phyloP scores from a whole-genome alignment of 2,113 vertebrate genomes.

The Illadopsis cleaveri region DNA sequence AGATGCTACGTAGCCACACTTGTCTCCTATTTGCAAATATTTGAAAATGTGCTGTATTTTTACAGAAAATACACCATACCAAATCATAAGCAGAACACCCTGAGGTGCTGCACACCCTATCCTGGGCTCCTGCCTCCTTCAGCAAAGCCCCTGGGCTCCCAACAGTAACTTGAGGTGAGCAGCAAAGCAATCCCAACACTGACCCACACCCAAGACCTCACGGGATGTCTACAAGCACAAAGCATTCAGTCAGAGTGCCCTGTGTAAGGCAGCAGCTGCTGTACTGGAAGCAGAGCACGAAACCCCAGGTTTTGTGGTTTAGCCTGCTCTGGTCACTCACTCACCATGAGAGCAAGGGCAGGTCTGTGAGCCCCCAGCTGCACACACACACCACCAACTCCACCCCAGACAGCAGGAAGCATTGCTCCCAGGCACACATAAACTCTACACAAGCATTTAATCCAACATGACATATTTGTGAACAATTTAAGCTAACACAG shows the following conservation, averaged over 20 bases:
- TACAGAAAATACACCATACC: accelerated
- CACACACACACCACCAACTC: background rate
- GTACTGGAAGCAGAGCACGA: accelerated
- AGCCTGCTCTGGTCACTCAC: background rate
- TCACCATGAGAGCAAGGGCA: background rate
- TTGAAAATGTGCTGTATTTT: background rate
- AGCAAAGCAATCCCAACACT: background rate
- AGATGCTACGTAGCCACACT: background rate
- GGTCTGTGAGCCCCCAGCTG: background rate
- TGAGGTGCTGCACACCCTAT: background rate
- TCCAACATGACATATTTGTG: background rate
- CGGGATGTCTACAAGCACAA: accelerated
- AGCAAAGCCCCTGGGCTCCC: background rate
- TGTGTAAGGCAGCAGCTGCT: background rate
- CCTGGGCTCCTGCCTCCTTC: background rate
- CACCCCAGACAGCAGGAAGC: background rate
- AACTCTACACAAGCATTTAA: background rate
- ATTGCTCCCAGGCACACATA: background rate
- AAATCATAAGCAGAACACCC: background rate
- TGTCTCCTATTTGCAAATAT: background rate
- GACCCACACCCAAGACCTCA: accelerated
- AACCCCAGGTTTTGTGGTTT: background rate
- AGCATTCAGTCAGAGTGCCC: background rate
- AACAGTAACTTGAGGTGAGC: accelerated
- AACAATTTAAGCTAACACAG: conserved; percentile 31